Evolutionary conservation across 2,888 invertebrate genomes (phyloP).

Genomic region (Polyommatus icarus): DNA sequence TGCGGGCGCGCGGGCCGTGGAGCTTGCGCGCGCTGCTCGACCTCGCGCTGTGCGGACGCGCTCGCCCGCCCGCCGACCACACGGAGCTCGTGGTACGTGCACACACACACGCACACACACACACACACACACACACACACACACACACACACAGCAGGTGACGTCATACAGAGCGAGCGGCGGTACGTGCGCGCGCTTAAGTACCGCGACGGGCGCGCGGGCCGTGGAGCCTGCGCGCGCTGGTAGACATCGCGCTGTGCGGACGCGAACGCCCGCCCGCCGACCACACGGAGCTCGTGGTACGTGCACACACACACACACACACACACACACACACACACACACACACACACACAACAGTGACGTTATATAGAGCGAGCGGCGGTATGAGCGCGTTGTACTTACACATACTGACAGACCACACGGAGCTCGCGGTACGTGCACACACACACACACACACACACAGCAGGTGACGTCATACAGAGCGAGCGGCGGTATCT

Average conservation of each 20-base stretch:
- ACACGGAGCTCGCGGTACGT: constrained; percentile 67
- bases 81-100: constrained; percentile 65
- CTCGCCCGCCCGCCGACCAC: constrained; percentile 56
- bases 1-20: constrained; percentile 49
- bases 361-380: too few relatives aligned
- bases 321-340: too few relatives aligned
- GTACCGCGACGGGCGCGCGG: constrained; percentile 68
- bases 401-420: constrained; percentile 43
- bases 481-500: too few relatives aligned
- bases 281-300: constrained; percentile 66
- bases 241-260: constrained; percentile 67
- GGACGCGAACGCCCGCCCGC: constrained; percentile 55
- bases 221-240: constrained; percentile 48
- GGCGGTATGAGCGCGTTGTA: too few relatives aligned
- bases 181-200: constrained; percentile 76
- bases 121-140: not conserved
- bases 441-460: constrained; percentile 49
- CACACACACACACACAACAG: not conserved
- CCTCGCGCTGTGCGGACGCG: constrained; percentile 65
- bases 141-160: constrained; percentile 64
- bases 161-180: constrained; percentile 75
- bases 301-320: constrained; percentile 45
- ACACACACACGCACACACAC: not conserved
- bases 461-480: too few relatives aligned
- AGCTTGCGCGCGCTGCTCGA: constrained; percentile 56